Conservation (phyloP, 2,113 vertebrate species). For the Halichoerus grypus region DNA sequence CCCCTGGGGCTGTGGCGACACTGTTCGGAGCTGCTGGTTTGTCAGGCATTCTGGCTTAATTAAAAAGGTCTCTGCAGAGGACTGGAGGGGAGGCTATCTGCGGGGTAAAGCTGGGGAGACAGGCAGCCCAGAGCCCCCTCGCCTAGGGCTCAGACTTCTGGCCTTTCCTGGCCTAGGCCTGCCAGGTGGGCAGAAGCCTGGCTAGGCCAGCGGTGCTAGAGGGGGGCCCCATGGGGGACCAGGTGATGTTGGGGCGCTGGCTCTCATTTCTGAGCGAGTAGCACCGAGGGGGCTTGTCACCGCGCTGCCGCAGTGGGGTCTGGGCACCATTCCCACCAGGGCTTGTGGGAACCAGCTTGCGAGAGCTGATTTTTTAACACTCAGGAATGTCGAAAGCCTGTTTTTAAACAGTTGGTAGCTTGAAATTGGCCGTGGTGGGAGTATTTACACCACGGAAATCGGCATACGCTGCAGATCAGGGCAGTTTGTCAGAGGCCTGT, state of each 20-base stretch:
- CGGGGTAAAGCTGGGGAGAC: not conserved
- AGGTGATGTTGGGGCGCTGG: not conserved
- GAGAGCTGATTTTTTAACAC: not conserved
- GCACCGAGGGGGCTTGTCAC: not conserved
- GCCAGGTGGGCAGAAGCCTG: not conserved
- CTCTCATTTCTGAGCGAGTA: not conserved
- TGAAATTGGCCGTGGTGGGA: not conserved
- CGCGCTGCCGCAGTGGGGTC: not conserved
- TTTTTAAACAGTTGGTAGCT: not conserved
- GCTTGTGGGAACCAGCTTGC: not conserved
- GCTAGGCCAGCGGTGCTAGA: not conserved
- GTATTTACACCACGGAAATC: not conserved
- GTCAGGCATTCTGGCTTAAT: constrained; percentile 83
- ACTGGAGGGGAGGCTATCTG: not conserved
- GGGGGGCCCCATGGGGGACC: not conserved
- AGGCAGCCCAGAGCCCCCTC: not conserved
- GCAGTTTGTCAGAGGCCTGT: not conserved
- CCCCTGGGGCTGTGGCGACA: constrained; percentile 82
- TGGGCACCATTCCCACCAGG: not conserved
- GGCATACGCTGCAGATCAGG: not conserved
- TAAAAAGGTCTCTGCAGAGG: constrained; percentile 71
- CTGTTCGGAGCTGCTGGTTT: constrained; percentile 80
- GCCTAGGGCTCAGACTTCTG: not conserved
- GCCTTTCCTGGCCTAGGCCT: not conserved
- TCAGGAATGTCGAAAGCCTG: not conserved